phyloP scores from a whole-genome alignment of 1,140 invertebrate genomes.

The Aplysia californica region DNA sequence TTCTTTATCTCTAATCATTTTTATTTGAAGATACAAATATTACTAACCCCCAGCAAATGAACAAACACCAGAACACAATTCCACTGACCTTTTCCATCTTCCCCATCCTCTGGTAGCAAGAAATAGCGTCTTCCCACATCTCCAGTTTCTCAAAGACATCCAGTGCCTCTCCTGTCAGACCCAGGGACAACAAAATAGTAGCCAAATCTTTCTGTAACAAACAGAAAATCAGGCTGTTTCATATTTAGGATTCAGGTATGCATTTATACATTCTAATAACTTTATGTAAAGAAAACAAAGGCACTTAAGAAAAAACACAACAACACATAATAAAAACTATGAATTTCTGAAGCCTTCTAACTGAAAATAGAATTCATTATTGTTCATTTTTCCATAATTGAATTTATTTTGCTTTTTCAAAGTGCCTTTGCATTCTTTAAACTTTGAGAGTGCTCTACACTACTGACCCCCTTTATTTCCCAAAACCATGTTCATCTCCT shows the following conservation, averaged over 20 bases:
- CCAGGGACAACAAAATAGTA: constrained; percentile 82
- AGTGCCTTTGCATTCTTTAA: not conserved
- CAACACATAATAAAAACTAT: not conserved
- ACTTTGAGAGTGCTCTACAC: too few relatives aligned
- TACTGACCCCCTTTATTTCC: too few relatives aligned
- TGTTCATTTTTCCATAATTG: not conserved
- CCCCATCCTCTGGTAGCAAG: constrained; percentile 87
- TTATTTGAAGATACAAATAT: too few relatives aligned
- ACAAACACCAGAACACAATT: too few relatives aligned
- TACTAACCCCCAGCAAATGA: too few relatives aligned
- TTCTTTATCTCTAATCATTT: too few relatives aligned
- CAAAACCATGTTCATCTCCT: too few relatives aligned
- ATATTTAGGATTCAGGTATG: not conserved
- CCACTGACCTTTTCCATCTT: constrained; percentile 83
- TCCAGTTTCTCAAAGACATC: constrained; percentile 84
- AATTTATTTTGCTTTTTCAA: not conserved
- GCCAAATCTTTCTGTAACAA: constrained; percentile 76
- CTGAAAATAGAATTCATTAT: not conserved
- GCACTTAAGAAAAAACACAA: not conserved
- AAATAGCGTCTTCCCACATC: constrained; percentile 93
- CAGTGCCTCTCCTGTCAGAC: constrained; percentile 85
- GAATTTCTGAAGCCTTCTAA: not conserved
- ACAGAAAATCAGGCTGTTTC: not conserved
- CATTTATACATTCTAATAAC: not conserved
- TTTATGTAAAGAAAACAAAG: not conserved